A percentile compares a stretch with the other conserved stretches of the same genome.
Conservation (phyloP, 2,113 vertebrate genomes). For the Gallinago media region DNA sequence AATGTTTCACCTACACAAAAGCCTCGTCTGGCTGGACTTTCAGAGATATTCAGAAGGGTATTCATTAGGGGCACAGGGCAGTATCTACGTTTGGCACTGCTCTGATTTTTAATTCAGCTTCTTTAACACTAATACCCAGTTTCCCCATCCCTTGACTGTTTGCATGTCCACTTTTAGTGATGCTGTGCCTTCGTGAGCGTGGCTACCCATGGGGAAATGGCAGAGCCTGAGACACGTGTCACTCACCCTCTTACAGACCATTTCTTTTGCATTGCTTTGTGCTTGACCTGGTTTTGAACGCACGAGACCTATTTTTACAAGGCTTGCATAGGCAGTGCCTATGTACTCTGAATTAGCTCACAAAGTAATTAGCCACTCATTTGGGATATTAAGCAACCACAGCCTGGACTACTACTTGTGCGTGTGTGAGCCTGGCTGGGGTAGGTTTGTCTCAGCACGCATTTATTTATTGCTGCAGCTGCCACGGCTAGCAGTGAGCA, state of each 20-base stretch:
- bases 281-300: not conserved
- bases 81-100: not conserved
- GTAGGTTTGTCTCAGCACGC: not conserved
- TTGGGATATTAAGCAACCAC: slow-evolving; percentile 27
- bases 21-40: not conserved
- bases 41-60: not conserved
- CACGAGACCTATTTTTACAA: not conserved
- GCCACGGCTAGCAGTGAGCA: not conserved
- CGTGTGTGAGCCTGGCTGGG: not conserved
- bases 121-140: not conserved
- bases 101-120: not conserved
- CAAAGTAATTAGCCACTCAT: slow-evolving; percentile 37
- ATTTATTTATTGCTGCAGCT: not conserved
- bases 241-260: not conserved
- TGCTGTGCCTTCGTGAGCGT: not conserved
- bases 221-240: not conserved
- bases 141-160: not conserved
- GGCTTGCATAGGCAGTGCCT: not conserved
- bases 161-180: not conserved
- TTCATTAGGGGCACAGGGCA: not conserved
- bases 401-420: not conserved
- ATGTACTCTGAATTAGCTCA: not conserved
- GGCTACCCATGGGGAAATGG: not conserved
- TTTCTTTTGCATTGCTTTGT: not conserved
- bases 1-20: not conserved